phyloP scores from a whole-genome alignment of 2,797 vertebrate species.

The Cynodonichthys magdalenae region DNA sequence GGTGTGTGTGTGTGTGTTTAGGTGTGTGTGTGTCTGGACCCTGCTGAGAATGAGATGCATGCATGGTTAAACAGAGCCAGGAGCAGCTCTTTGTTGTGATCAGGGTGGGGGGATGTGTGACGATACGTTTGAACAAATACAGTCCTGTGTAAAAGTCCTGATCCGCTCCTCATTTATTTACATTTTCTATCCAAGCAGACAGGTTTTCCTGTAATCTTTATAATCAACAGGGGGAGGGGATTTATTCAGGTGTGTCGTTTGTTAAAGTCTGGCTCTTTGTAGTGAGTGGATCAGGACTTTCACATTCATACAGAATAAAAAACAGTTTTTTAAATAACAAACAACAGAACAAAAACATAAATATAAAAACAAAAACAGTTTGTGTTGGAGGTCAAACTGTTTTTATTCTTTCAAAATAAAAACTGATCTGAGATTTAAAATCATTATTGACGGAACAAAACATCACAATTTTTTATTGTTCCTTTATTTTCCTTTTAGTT shows the following conservation, averaged over 20 bases:
- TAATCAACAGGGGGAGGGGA: not conserved
- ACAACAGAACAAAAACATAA: not conserved
- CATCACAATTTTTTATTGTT: too few species aligned
- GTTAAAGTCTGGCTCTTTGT: too few species aligned
- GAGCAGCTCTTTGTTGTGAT: conserved; percentile 61
- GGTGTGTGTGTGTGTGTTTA: conserved; percentile 34
- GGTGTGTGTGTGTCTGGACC: conserved; percentile 22
- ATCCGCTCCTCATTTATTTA: not conserved
- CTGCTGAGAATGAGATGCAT: conserved; percentile 38
- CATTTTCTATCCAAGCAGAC: not conserved
- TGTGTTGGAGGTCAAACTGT: not conserved
- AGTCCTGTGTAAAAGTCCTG: not conserved
- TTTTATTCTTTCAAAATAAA: not conserved
- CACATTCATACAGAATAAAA: too few species aligned
- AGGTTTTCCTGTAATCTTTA: not conserved
- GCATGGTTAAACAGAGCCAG: conserved; percentile 52
- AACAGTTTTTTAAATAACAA: not conserved
- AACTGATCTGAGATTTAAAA: too few species aligned
- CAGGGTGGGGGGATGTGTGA: conserved; percentile 14
- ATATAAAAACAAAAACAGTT: not conserved
- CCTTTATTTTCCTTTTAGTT: too few species aligned
- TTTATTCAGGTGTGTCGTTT: too few species aligned
- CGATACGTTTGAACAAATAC: not conserved
- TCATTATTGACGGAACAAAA: too few species aligned
- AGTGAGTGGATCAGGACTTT: too few species aligned